Evolutionary conservation across 2,113 vertebrate species (phyloP).

Genomic region (Dicentrarchus labrax): DNA sequence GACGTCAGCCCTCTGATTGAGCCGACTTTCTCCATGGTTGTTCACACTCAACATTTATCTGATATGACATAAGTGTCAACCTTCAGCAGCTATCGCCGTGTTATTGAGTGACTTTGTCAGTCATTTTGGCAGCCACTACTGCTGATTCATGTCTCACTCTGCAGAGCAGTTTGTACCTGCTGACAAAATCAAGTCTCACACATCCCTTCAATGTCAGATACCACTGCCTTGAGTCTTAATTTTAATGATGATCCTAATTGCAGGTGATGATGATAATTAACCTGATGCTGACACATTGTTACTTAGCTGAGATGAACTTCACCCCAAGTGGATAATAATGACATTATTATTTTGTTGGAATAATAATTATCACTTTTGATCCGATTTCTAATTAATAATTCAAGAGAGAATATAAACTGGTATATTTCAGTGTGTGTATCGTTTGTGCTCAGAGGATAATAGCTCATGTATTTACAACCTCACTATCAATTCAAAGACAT

Average conservation of each 20-base stretch:
- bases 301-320: conserved; percentile 35
- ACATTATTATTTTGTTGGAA: conserved; percentile 6
- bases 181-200: conserved; percentile 61
- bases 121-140: conserved; percentile 59
- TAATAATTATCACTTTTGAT: background rate
- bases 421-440: background rate
- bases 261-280: conserved; percentile 38
- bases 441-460: background rate
- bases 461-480: background rate
- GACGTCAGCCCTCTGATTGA: background rate
- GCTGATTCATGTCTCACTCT: conserved; percentile 68
- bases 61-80: conserved; percentile 49
- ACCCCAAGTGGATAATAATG: conserved; percentile 11
- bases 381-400: conserved; percentile 16
- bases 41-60: conserved; percentile 50
- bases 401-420: background rate
- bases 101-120: conserved; percentile 73
- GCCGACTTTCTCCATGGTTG: conserved; percentile 9
- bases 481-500: background rate
- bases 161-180: conserved; percentile 51
- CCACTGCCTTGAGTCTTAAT: conserved; percentile 21
- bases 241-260: conserved; percentile 46
- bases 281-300: conserved; percentile 35
- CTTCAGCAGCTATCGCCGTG: conserved; percentile 44
- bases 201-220: conserved; percentile 45